Conservation (phyloP, 1,140 invertebrate genomes). For the Polypedilum pembai region DNA sequence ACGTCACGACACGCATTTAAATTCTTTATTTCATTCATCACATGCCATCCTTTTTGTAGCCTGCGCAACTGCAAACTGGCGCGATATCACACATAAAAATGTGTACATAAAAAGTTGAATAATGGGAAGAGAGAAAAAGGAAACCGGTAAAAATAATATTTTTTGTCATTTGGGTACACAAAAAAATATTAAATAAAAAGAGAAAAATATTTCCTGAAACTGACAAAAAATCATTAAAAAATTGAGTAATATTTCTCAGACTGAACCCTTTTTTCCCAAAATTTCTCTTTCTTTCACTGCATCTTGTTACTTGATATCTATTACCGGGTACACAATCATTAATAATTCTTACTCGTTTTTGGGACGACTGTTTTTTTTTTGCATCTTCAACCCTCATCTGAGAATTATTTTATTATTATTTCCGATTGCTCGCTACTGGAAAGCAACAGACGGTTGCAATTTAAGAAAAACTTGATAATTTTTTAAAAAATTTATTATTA, state of each 20-base stretch:
- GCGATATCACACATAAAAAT: not conserved
- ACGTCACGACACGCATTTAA: constrained; percentile 23
- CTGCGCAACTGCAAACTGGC: constrained; percentile 18
- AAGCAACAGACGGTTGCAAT: not conserved
- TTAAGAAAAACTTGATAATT: not conserved
- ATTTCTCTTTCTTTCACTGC: not conserved
- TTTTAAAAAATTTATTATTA: not conserved
- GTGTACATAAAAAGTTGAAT: not conserved
- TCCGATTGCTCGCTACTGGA: not conserved
- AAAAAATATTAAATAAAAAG: not conserved
- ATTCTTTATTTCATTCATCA: constrained; percentile 26
- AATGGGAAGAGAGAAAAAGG: not conserved
- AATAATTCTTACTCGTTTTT: constrained; percentile 4
- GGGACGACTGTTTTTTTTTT: not conserved
- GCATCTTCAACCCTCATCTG: constrained; percentile 1
- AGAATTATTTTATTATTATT: not conserved
- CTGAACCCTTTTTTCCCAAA: constrained; percentile 21
- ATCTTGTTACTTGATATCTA: constrained; percentile 25
- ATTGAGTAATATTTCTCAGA: not conserved
- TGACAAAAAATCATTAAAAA: constrained; percentile 27
- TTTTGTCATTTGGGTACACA: not conserved
- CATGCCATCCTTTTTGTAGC: not conserved
- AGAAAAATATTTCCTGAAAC: constrained; percentile 7
- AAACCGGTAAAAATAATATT: not conserved
- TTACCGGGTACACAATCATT: not conserved